Percentiles rank a stretch among this genome's conserved stretches.
These are phyloP conservation scores for Erinaceus europaeus DNA, from an alignment of 2,113 vertebrate species.

Conservation along the genomic window DNA sequence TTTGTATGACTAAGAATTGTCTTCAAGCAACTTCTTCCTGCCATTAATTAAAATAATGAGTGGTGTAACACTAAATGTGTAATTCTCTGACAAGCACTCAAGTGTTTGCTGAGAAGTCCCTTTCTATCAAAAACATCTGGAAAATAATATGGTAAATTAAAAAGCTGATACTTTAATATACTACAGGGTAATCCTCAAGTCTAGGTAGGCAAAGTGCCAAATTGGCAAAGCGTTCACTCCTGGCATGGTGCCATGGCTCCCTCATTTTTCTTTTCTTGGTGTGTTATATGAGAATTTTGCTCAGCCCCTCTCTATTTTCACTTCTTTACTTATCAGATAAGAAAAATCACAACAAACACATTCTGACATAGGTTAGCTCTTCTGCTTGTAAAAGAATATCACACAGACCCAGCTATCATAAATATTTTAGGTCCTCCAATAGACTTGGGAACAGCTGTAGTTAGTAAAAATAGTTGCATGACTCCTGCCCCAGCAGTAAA, in stretches of 20 bases:
- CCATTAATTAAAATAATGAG: constrained; percentile 85
- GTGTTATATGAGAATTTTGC: not conserved
- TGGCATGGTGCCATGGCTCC: constrained; percentile 56
- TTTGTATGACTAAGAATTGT: constrained; percentile 81
- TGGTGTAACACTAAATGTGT: constrained; percentile 80
- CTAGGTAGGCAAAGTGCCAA: constrained; percentile 65
- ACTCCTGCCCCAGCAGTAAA: constrained; percentile 66
- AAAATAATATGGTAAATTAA: constrained; percentile 80
- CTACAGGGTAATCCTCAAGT: constrained; percentile 71
- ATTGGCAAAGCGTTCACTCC: constrained; percentile 55
- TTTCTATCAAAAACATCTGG: constrained; percentile 75
- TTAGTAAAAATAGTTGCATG: constrained; percentile 68
- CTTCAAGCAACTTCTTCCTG: constrained; percentile 79
- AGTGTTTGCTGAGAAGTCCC: constrained; percentile 81
- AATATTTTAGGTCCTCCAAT: constrained; percentile 58
- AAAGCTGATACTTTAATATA: constrained; percentile 77
- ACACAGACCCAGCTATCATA: constrained; percentile 18
- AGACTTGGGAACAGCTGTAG: constrained; percentile 44
- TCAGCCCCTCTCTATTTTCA: not conserved
- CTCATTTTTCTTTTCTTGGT: constrained; percentile 60
- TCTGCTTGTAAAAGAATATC: not conserved
- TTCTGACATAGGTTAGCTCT: not conserved
- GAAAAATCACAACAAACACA: constrained; percentile 39
- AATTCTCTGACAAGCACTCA: constrained; percentile 81
- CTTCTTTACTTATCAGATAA: not conserved